These are phyloP conservation scores for Mugil cephalus DNA, from an alignment of 2,113 vertebrate species.

Conservation along the genomic window DNA sequence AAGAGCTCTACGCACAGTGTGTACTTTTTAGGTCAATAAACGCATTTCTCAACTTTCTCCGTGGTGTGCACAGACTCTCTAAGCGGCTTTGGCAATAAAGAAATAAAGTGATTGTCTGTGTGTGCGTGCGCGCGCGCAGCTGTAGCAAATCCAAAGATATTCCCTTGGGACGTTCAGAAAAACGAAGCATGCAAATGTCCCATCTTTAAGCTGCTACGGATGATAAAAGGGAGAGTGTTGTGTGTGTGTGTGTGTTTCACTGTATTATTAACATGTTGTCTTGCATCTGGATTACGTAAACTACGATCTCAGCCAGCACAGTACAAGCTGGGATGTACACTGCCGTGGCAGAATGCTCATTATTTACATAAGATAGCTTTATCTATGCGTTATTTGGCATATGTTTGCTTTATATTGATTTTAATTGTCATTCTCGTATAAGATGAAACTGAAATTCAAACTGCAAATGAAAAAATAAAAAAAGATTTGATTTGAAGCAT, in stretches of 20 bases:
- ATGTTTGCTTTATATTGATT: neutral
- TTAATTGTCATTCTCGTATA: neutral
- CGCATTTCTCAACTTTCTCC: neutral
- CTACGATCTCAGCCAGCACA: conserved; percentile 1
- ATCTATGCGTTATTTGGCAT: neutral
- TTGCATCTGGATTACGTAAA: conserved; percentile 20
- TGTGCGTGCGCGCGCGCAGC: too few relatives aligned
- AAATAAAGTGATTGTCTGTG: neutral
- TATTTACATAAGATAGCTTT: conserved; percentile 11
- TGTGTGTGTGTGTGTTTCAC: neutral
- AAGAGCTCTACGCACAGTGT: conserved; percentile 29
- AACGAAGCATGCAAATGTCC: too few relatives aligned
- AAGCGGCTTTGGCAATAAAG: neutral
- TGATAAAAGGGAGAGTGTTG: too few relatives aligned
- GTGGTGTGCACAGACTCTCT: neutral
- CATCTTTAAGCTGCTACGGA: too few relatives aligned
- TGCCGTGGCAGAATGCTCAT: neutral
- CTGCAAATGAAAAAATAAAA: too few relatives aligned
- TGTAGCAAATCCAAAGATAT: too few relatives aligned
- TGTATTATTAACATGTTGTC: conserved; percentile 4
- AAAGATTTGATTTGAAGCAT: too few relatives aligned
- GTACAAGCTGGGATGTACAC: conserved; percentile 1
- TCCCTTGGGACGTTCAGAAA: too few relatives aligned
- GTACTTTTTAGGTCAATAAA: conserved; percentile 9
- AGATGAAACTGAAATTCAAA: too few relatives aligned